A percentile compares a stretch with the other conserved stretches of the same genome.
phyloP scores from a whole-genome alignment of 1,140 invertebrate species.

The Globodera ellingtonae region DNA sequence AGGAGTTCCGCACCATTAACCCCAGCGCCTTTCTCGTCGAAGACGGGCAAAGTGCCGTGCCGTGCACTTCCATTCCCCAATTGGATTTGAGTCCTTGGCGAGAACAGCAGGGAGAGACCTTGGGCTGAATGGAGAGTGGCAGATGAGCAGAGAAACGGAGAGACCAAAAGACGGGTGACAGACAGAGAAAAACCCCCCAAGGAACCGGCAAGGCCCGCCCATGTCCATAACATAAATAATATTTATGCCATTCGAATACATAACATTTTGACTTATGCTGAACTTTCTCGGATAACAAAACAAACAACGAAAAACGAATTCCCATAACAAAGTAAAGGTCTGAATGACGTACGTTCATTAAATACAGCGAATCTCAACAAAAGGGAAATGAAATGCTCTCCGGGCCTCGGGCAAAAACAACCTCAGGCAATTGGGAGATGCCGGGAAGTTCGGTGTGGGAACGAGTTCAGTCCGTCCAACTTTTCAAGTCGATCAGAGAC shows the following conservation, averaged over 20 bases:
- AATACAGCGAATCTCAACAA: background rate
- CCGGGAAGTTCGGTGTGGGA: too few species aligned
- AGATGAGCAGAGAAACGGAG: background rate
- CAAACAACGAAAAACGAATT: background rate
- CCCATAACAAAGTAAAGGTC: background rate
- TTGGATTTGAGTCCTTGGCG: conserved; percentile 39
- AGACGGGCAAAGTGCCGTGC: conserved; percentile 42
- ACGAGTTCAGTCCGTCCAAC: too few species aligned
- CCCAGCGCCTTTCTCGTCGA: conserved; percentile 54
- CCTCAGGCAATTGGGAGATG: too few species aligned
- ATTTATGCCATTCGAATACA: conserved; percentile 2
- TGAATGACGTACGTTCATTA: background rate
- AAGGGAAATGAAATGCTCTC: background rate
- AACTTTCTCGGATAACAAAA: background rate
- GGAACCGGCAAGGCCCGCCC: background rate
- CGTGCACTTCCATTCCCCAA: conserved; percentile 34
- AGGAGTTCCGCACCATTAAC: conserved; percentile 40
- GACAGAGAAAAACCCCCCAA: background rate
- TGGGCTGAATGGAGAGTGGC: background rate
- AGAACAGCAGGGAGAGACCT: conserved; percentile 10
- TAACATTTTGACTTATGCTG: background rate
- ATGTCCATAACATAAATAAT: background rate
- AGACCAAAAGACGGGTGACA: background rate
- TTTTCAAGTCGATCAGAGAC: too few species aligned
- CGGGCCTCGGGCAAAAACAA: too few species aligned